A percentile compares a stretch with the other conserved stretches of the same genome.
These are phyloP conservation scores for Lysandra bellargus DNA, from an alignment of 2,888 invertebrate genomes.

Conservation along the genomic window DNA sequence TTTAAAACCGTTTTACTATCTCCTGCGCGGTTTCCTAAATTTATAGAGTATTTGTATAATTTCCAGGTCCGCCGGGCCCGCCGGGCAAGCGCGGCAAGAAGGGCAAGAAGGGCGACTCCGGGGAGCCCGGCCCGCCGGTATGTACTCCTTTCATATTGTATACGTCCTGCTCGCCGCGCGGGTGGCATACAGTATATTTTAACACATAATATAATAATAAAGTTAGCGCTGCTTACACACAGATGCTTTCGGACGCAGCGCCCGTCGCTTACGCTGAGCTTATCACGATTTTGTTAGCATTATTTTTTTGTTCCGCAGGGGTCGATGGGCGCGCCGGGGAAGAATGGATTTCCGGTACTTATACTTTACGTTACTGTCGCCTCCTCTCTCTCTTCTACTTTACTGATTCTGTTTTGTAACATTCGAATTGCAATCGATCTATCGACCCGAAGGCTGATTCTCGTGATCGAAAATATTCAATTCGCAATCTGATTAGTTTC, in stretches of 20 bases:
- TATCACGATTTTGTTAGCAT: slow-evolving; percentile 47
- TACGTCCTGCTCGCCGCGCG: neutral
- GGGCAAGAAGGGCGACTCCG: slow-evolving; percentile 93
- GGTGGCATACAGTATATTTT: neutral
- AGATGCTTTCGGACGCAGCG: neutral
- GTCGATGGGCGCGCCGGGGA: slow-evolving; percentile 89
- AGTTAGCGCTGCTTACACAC: neutral
- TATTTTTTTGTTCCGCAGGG: slow-evolving; percentile 81
- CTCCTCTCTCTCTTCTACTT: slow-evolving; percentile 53
- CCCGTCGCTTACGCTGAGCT: slow-evolving; percentile 44
- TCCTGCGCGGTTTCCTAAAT: neutral
- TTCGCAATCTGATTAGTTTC: neutral
- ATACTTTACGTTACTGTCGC: slow-evolving; percentile 67
- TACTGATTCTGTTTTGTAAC: neutral
- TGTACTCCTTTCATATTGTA: slow-evolving; percentile 59
- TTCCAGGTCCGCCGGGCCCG: slow-evolving; percentile 89
- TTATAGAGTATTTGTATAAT: slow-evolving; percentile 38
- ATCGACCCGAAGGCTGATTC: neutral
- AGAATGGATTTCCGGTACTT: slow-evolving; percentile 93
- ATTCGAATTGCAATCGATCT: neutral
- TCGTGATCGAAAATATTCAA: neutral
- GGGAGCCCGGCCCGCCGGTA: slow-evolving; percentile 90
- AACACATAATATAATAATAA: neutral
- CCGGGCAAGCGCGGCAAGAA: slow-evolving; percentile 93
- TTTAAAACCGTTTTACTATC: neutral